Base-by-base conservation (phyloP, 1,140 invertebrate species). In the Drosophila funebris region DNA sequence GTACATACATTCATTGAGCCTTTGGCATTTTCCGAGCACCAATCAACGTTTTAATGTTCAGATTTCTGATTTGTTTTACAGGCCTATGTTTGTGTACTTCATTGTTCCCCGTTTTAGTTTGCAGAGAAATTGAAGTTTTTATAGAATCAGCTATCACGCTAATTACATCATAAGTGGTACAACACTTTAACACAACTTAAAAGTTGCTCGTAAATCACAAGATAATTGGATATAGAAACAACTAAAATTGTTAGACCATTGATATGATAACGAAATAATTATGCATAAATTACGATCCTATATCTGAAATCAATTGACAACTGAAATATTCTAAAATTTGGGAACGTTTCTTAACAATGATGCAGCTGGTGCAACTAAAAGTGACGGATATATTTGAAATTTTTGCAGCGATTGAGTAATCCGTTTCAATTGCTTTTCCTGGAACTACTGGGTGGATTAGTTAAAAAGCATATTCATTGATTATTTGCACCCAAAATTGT, bases 391-490 rank as follows among this genome's bases (percentile, higher is more conserved):
- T 20, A 41, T 24, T n/a, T 7, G 13, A 4, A 13, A 37, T 37
- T 20, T 29, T 16, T 27, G 6, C 7, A 20, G 4, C 66, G 81
- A 87, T 85, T 85, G 78, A 85, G 66, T 78, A 87, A 81, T 78
- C 48, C 73, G 29, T 5, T 11, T 0, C 7, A 57, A 39, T 69
- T 64, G 8, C 3, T 39, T 8, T 22, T 66, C 22, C n/a, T 14
- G 7, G 24, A 48, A 70, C 8, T 54, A 27, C 13, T 44, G 22
- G 8, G 3, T n/a, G 20, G 22, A 48, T 70, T 64, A 48, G 39
- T 33, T 56, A 83, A 81, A 85, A 85, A 81, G 33, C 33, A 31
- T 4, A 68, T 84, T 84, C 81, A 84, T 84, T 84, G 81, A 84
- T 74, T 48, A 54, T 27, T 67, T 29, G 37, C 16, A 63, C 37